Conservation (phyloP, 1,140 invertebrate species). For the Dendrolimus punctatus region DNA sequence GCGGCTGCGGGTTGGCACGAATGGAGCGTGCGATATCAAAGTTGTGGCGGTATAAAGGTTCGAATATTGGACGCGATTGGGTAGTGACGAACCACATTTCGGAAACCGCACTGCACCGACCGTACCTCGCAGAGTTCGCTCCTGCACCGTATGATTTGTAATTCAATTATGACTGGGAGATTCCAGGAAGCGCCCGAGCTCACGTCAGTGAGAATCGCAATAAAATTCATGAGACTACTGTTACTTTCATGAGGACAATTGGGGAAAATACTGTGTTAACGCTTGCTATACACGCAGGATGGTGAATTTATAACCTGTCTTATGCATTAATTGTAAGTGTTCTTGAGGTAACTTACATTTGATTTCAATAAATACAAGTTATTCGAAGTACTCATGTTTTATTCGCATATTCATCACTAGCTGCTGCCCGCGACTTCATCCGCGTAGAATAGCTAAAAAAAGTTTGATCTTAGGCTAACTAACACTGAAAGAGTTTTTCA, state of each 20-base stretch:
- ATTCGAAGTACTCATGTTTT: no score
- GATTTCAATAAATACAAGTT: no score
- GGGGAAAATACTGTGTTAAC: conserved; percentile 29
- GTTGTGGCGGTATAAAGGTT: conserved; percentile 18
- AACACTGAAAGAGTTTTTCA: no score
- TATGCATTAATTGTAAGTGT: no score
- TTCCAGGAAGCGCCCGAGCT: conserved; percentile 8
- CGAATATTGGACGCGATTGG: conserved; percentile 18
- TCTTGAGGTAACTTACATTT: no score
- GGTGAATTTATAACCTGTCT: no score
- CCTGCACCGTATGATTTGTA: conserved; percentile 22
- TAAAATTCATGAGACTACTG: conserved; percentile 39
- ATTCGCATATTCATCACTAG: no score
- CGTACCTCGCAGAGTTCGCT: neutral
- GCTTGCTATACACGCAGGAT: conserved; percentile 13
- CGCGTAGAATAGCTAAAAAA: no score
- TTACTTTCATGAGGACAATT: conserved; percentile 34
- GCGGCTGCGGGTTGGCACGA: conserved; percentile 28
- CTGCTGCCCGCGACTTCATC: no score
- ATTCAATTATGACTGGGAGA: conserved; percentile 31
- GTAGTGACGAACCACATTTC: conserved; percentile 11
- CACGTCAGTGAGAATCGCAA: conserved; percentile 16
- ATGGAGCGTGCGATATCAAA: conserved; percentile 30
- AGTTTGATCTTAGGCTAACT: no score
- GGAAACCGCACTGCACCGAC: conserved; percentile 8